phyloP scores from a whole-genome alignment of 1,140 invertebrate species.

The Platorchestia sp. region DNA sequence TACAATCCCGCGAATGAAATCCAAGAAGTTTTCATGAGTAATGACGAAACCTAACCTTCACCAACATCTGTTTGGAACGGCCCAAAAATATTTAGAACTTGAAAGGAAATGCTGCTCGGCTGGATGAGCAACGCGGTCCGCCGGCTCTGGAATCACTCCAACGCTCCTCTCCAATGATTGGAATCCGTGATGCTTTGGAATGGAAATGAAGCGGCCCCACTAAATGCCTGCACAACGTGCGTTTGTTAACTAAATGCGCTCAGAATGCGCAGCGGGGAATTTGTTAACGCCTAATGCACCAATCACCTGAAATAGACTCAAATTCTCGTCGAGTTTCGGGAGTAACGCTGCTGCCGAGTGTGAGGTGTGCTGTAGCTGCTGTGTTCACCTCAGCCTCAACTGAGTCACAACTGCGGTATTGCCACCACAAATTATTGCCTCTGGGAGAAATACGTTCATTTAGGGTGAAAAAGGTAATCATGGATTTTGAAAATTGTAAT shows the following conservation, averaged over 20 bases:
- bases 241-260: not conserved
- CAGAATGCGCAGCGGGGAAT: not conserved
- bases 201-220: slow-evolving; percentile 9
- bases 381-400: no score
- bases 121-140: not conserved
- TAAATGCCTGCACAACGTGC: not conserved
- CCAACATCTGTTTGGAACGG: not conserved
- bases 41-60: not conserved
- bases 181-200: not conserved
- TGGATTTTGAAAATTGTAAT: no score
- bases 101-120: not conserved
- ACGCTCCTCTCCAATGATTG: slow-evolving; percentile 7
- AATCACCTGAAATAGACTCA: not conserved
- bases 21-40: no score
- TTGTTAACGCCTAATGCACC: slow-evolving; percentile 38
- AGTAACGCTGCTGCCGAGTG: not conserved
- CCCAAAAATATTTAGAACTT: not conserved
- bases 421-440: no score
- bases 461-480: no score
- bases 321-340: not conserved
- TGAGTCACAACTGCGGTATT: no score
- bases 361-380: not conserved
- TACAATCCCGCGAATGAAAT: no score
- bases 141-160: not conserved
- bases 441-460: no score